Conservation (phyloP, 2,113 vertebrate genomes). For the Triplophysa tibetana region DNA sequence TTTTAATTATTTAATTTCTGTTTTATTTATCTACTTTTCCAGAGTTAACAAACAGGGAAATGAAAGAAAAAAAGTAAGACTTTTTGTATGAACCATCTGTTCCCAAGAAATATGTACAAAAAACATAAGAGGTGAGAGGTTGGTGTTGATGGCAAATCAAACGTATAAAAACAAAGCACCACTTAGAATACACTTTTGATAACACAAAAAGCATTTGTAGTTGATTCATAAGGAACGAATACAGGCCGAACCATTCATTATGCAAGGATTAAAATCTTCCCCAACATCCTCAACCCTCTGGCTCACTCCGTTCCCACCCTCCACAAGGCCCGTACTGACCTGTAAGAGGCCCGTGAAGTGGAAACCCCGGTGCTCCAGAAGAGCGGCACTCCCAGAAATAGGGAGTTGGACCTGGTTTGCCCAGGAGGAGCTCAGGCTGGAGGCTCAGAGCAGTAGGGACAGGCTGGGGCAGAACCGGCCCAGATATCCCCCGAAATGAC, state of each 20-base stretch:
- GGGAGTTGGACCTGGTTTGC: conserved; percentile 73
- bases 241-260: too few species aligned
- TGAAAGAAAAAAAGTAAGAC: too few species aligned
- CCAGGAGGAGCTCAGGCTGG: conserved; percentile 78
- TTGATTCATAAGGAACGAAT: too few species aligned
- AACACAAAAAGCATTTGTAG: neutral
- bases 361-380: conserved; percentile 72
- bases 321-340: conserved; percentile 73
- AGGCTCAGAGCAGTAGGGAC: conserved; percentile 69
- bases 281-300: conserved; percentile 13
- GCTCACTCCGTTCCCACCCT: conserved; percentile 59
- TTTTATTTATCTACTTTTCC: too few species aligned
- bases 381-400: conserved; percentile 80
- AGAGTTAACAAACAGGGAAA: too few species aligned
- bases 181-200: neutral
- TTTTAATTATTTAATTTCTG: too few species aligned
- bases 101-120: too few species aligned
- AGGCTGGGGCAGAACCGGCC: conserved; percentile 71
- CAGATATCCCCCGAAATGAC: conserved; percentile 74
- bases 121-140: too few species aligned
- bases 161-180: neutral
- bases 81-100: too few species aligned
- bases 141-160: too few species aligned
- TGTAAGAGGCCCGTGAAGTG: conserved; percentile 72
- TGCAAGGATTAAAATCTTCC: neutral